A percentile compares a stretch with the other conserved stretches of the same genome.
These are phyloP conservation scores for Ophiodon elongatus DNA, from an alignment of 2,113 vertebrate genomes.

Conservation along the genomic window DNA sequence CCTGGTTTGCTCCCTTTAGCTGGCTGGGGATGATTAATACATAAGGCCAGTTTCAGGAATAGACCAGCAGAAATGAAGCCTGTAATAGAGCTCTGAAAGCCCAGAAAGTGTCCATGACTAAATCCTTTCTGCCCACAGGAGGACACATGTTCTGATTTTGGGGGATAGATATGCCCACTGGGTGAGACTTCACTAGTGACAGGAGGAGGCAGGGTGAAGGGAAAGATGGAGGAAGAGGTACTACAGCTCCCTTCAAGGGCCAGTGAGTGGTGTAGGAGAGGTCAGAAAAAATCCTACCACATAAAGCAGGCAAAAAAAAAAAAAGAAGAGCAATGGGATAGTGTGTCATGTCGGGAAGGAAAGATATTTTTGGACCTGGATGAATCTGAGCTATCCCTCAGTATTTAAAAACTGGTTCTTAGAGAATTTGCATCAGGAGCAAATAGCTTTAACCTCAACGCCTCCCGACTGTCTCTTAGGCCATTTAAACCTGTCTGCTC, in stretches of 20 bases:
- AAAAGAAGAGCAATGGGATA: slow-evolving; percentile 18
- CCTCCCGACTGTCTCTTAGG: slow-evolving; percentile 29
- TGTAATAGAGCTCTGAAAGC: slow-evolving; percentile 58
- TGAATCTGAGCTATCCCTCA: slow-evolving; percentile 38
- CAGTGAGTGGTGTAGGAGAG: slow-evolving; percentile 20
- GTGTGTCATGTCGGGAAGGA: slow-evolving; percentile 58
- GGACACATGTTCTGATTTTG: neutral
- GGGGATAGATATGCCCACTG: neutral
- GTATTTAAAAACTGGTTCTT: slow-evolving; percentile 32
- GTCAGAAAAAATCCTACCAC: slow-evolving; percentile 42
- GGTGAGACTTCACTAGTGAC: slow-evolving; percentile 21
- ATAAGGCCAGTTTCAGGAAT: slow-evolving; percentile 68
- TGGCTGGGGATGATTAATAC: slow-evolving; percentile 61
- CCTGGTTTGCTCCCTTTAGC: slow-evolving; percentile 49
- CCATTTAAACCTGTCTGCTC: slow-evolving; percentile 60
- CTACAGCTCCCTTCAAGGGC: slow-evolving; percentile 10
- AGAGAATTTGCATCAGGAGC: slow-evolving; percentile 36
- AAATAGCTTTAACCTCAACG: slow-evolving; percentile 44
- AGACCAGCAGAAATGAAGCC: slow-evolving; percentile 52
- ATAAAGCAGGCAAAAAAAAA: neutral
- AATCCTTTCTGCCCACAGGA: slow-evolving; percentile 39
- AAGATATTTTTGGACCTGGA: slow-evolving; percentile 59
- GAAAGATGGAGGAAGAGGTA: slow-evolving; percentile 9
- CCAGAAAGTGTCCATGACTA: slow-evolving; percentile 43
- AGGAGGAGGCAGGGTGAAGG: neutral